A percentile compares a stretch with the other conserved stretches of the same genome.
These are phyloP conservation scores for Itoplectis maculator DNA, from an alignment of 2,888 invertebrate genomes.

Conservation along the genomic window DNA sequence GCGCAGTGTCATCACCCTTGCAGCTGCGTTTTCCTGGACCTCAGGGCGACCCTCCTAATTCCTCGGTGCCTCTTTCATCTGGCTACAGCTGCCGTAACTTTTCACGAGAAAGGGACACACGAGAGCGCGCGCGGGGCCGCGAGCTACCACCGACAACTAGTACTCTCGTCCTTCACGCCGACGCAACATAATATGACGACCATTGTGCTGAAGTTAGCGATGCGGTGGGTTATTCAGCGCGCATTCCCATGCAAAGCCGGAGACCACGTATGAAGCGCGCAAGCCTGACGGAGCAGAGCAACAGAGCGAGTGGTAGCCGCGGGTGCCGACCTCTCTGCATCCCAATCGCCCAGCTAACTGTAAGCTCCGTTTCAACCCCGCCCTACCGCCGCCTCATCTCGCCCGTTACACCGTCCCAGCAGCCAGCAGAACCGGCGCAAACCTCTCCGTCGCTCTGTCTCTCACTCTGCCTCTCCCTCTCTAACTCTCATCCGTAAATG, in stretches of 20 bases:
- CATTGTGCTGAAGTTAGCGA: conserved; percentile 81
- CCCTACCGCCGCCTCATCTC: conserved; percentile 46
- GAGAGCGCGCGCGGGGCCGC: conserved; percentile 35
- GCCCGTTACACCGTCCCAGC: conserved; percentile 21
- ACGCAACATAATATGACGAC: conserved; percentile 81
- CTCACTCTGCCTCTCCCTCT: neutral
- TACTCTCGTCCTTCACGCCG: conserved; percentile 57
- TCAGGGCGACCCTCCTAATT: conserved; percentile 26
- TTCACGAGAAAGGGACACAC: neutral
- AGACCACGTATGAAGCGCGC: conserved; percentile 67
- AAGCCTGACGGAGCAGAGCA: conserved; percentile 72
- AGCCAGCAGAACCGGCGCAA: neutral
- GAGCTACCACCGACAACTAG: conserved; percentile 28
- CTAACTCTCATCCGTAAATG: neutral
- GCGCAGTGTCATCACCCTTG: neutral
- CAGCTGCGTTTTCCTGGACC: conserved; percentile 1
- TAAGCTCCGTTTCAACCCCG: conserved; percentile 58
- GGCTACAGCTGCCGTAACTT: neutral
- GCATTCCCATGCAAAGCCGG: conserved; percentile 78
- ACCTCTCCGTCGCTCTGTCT: neutral
- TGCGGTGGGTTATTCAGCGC: conserved; percentile 79
- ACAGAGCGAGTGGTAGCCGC: conserved; percentile 74
- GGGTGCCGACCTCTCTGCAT: conserved; percentile 79
- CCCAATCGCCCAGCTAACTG: conserved; percentile 80
- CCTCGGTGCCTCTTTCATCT: conserved; percentile 30